phyloP scores from a whole-genome alignment of 2,888 invertebrate species.

The Nomada ferruginata region DNA sequence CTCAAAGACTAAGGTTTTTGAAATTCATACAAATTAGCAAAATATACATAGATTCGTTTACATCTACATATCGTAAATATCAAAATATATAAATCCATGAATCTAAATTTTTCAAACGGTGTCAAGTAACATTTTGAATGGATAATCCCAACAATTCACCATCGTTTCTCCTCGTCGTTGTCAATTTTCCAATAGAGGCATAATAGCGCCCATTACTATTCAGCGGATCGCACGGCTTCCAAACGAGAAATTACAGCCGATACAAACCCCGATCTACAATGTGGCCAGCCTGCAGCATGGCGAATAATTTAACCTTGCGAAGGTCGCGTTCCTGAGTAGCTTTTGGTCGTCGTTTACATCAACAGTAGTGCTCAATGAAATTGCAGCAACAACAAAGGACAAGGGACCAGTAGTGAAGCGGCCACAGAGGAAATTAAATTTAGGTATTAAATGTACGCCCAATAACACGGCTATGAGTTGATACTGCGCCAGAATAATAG shows the following conservation, averaged over 20 bases:
- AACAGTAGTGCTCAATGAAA: slow-evolving; percentile 55
- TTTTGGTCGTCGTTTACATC: slow-evolving; percentile 34
- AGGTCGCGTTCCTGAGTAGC: slow-evolving; percentile 1
- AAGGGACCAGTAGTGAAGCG: slow-evolving; percentile 20
- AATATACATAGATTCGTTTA: not conserved
- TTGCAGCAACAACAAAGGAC: slow-evolving; percentile 35
- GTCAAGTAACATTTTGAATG: not conserved
- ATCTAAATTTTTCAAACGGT: not conserved
- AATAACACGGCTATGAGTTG: slow-evolving; percentile 66
- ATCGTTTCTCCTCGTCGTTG: not conserved
- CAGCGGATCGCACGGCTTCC: no score
- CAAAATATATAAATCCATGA: not conserved
- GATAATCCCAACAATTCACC: not conserved
- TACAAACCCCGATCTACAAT: not conserved
- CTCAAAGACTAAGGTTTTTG: no score
- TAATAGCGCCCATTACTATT: not conserved
- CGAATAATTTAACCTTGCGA: slow-evolving; percentile 29
- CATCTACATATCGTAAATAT: not conserved
- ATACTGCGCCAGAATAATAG: slow-evolving; percentile 69
- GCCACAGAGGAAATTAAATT: slow-evolving; percentile 66
- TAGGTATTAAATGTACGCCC: slow-evolving; percentile 64
- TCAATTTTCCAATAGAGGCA: not conserved
- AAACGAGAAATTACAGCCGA: slow-evolving; percentile 9
- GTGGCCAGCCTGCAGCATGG: not conserved
- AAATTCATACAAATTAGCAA: not conserved